Conservation (phyloP, 1,140 invertebrate species). For the Aphaenogaster floridana region DNA sequence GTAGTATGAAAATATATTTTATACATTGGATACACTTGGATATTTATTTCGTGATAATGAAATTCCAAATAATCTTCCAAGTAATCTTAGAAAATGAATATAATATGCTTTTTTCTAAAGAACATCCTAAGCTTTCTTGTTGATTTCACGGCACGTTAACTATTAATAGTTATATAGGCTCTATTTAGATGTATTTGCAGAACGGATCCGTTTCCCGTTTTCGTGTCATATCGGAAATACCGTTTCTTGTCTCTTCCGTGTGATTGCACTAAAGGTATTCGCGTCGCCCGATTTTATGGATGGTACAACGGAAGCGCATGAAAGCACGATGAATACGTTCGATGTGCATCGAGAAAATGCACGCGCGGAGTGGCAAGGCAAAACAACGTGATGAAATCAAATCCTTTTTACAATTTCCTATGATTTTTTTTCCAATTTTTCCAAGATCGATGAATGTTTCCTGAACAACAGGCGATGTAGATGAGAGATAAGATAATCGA, state of each 20-base stretch:
- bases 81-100: neutral
- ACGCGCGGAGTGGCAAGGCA: neutral
- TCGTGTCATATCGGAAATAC: constrained; percentile 59
- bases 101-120: neutral
- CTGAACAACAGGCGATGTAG: neutral
- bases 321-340: constrained; percentile 56
- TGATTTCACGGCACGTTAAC: neutral
- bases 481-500: neutral
- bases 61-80: neutral
- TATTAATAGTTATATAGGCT: constrained; percentile 20
- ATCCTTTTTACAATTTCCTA: constrained; percentile 26
- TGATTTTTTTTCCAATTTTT: constrained; percentile 36
- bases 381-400: constrained; percentile 38
- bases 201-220: constrained; percentile 1
- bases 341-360: constrained; percentile 50
- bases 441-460: constrained; percentile 5
- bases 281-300: constrained; percentile 54
- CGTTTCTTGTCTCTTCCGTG: constrained; percentile 57
- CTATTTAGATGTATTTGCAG: constrained; percentile 25
- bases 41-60: neutral
- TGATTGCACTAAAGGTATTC: constrained; percentile 68
- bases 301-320: constrained; percentile 46
- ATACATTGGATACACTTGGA: neutral
- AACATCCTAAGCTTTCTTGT: neutral
- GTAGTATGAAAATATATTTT: neutral